Percentiles rank a stretch among this genome's conserved stretches.
phyloP scores from a whole-genome alignment of 2,888 invertebrate species.

The Mythimna ferrago region DNA sequence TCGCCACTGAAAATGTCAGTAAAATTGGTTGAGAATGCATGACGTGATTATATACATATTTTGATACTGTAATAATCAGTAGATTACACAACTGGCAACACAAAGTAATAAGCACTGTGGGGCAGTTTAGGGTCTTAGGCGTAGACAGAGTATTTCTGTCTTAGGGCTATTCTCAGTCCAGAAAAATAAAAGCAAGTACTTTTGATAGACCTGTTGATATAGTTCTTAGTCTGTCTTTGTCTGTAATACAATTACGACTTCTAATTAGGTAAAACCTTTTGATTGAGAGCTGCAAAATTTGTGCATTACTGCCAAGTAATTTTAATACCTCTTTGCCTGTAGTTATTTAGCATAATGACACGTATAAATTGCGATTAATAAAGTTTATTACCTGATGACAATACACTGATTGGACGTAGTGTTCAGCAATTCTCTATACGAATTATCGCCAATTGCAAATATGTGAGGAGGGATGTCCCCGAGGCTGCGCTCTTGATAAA shows the following conservation, averaged over 20 bases:
- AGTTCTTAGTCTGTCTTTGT: no score
- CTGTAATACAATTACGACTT: no score
- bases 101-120: background rate
- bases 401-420: conserved; percentile 96
- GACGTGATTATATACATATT: background rate
- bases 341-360: background rate
- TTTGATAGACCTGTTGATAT: no score
- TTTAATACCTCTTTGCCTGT: background rate
- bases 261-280: no score
- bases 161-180: background rate
- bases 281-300: no score
- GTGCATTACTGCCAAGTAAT: background rate
- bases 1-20: conserved; percentile 93
- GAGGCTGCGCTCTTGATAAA: conserved; percentile 95
- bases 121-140: no score
- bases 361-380: background rate
- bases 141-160: no score
- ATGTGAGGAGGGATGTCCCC: conserved; percentile 98
- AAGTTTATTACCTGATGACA: conserved; percentile 94
- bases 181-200: background rate
- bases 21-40: background rate
- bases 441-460: conserved; percentile 98
- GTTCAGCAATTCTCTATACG: conserved; percentile 95
- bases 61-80: conserved; percentile 4
- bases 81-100: background rate